Percentiles rank a stretch among this genome's conserved stretches.
These are phyloP conservation scores for Stomorhina lunata DNA, from an alignment of 2,888 invertebrate genomes.

Conservation along the genomic window DNA sequence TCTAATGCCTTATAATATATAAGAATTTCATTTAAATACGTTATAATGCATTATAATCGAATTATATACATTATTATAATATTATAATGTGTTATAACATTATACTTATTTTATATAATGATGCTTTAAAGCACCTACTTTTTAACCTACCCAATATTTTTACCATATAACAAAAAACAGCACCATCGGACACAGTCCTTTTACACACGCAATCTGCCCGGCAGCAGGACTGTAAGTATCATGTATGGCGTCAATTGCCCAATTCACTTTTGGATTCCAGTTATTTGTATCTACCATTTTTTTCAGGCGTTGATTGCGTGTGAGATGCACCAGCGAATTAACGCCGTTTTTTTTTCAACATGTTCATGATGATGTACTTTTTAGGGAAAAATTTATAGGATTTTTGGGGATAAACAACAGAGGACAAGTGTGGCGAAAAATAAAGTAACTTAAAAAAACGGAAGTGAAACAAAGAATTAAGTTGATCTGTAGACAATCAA, in stretches of 20 bases:
- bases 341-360: slow-evolving; percentile 40
- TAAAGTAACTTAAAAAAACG: background rate
- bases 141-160: background rate
- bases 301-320: slow-evolving; percentile 2
- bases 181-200: background rate
- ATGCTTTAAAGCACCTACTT: no score
- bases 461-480: slow-evolving; percentile 40
- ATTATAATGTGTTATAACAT: no score
- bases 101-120: no score
- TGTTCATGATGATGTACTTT: slow-evolving; percentile 35
- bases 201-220: background rate
- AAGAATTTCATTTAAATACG: no score
- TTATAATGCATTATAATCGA: no score
- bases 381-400: slow-evolving; percentile 24
- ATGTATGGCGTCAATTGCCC: slow-evolving; percentile 58
- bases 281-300: background rate
- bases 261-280: slow-evolving; percentile 56
- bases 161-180: background rate
- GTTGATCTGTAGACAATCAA: slow-evolving; percentile 56
- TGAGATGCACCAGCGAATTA: slow-evolving; percentile 51
- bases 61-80: no score
- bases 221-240: background rate
- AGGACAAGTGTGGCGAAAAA: background rate
- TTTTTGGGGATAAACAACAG: slow-evolving; percentile 16
- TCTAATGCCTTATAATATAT: no score